Base-by-base conservation (phyloP, 2,888 invertebrate genomes). In the Apamea crenata region DNA sequence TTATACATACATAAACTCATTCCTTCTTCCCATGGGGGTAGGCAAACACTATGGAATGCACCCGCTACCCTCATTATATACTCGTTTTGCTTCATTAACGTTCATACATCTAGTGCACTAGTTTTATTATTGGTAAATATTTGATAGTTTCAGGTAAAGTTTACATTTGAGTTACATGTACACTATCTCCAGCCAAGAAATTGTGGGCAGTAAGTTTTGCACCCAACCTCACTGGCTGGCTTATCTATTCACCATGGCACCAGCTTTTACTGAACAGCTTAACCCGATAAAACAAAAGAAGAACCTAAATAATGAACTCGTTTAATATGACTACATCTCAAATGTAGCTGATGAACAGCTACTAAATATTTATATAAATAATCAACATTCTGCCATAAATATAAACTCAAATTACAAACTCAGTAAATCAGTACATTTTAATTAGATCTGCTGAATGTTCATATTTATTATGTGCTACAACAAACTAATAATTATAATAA, bases 401-500 rank as follows among this genome's bases (percentile, higher is more conserved):
- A 65, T 77, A 18, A 63, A 74, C 44, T 63, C 16, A 44, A 59
- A 59, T 67, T 47, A 32, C 14, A 50, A 36, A 78, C 18, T 36
- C 21, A 47, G 14, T 18, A 44, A 75, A 66, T 29, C 25, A 25
- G 0, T 21, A 21, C 21, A 56, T 56, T 75, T 50, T 44, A 66
- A 78, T 76, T 32, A 47, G 14, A 66, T 66, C n/a, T n/a, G n/a
- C 36, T 25, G 18, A 32, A 63, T 25, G 29, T 40, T 29, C 40
- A n/a, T 40, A 74, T 74, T 32, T 53, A 65, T 56, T 44, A 53
- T 25, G 32, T 65, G 53, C 29, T 40, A 65, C 3, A 44, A 56
- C 21, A 75, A 66, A 75, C 16, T 47, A 32, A 32, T 40, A 66
- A 75, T 32, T 56, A 40, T 66, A n/a, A n/a, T n/a, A n/a, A n/a